Percentiles rank a stretch among this genome's conserved stretches.
Conservation (phyloP, 2,113 vertebrate genomes). For the Prietella phreatophila region DNA sequence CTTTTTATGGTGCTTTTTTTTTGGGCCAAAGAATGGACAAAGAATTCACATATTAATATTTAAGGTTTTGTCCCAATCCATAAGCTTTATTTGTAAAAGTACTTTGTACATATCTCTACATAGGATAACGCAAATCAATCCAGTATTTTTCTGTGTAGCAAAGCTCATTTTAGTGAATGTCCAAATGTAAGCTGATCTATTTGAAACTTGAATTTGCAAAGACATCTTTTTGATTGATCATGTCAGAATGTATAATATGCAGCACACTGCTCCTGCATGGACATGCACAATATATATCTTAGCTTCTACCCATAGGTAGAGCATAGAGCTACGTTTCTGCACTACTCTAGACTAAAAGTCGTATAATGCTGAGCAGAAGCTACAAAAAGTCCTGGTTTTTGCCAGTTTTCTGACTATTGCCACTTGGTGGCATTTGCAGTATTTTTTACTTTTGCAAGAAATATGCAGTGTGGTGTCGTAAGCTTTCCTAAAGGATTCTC, state of each 20-base stretch:
- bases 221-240: not conserved
- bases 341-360: slow-evolving; percentile 22
- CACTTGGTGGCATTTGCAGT: slow-evolving; percentile 32
- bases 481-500: slow-evolving; percentile 18
- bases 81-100: not conserved
- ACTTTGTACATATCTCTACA: slow-evolving; percentile 4
- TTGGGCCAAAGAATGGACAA: slow-evolving; percentile 48
- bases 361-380: not conserved
- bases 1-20: slow-evolving; percentile 28
- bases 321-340: not conserved
- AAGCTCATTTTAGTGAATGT: slow-evolving; percentile 7
- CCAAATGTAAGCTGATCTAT: slow-evolving; percentile 24
- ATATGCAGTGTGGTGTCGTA: slow-evolving; percentile 23
- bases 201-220: slow-evolving; percentile 45
- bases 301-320: not conserved
- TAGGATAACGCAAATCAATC: slow-evolving; percentile 11
- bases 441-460: slow-evolving; percentile 6
- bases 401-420: slow-evolving; percentile 17
- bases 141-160: slow-evolving; percentile 29
- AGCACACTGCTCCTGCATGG: slow-evolving; percentile 24
- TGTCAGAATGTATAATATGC: slow-evolving; percentile 31
- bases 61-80: not conserved
- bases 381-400: not conserved
- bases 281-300: slow-evolving; percentile 7
- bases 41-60: not conserved